Evolutionary conservation across 2,888 invertebrate genomes (phyloP), one percentile per base, ranked within the genome.

Genomic region (Harpalus rubripes): DNA sequence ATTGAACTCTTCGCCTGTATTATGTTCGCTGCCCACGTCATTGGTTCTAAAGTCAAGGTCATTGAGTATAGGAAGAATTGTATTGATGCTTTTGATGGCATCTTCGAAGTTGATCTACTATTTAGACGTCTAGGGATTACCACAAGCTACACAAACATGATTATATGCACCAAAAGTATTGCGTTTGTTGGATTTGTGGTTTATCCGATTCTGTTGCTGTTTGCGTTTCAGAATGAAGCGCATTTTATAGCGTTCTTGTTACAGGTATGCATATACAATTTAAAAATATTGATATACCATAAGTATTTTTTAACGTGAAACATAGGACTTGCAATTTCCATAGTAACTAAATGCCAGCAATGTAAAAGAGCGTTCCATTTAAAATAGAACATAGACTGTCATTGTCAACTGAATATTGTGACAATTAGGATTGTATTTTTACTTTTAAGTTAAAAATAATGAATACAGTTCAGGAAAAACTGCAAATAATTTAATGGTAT

Each of bases 11-110:
- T 76, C 26, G 56, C 52, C 0, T 76, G 76, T 12, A 76, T 76
- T 7, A 76, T 76, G 76, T 76, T 76, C 12, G 52, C 52, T 22
- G 52, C 76, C 5, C 76, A 76, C 12, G 76, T 76, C 10, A 56
- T 76, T 5, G 26, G 52, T 22, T 56, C 56, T 12, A 76, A 76
- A 52, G 22, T 76, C 2, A 76, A 52, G 22, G n/a, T 26, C 10
- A 44, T 76, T 7, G 52, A 76, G 22, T 56, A 76, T 6, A 56
- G 76, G 0, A 52, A 52, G 15, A 12, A 56, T 15, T 22, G 18
- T 12, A n/a, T 52, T 7, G 76, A 76, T 6, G n/a, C 76, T 5
- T 22, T 76, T 16, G 56, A 76, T 12, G 44, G 39, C 6, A 52
- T 76, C 5, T 22, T 52, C 15, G 52, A 52, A 10, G 76, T 56